Base-by-base conservation (phyloP, 92 coral and sea anemone species). In the Palythoa caribaeorum region DNA sequence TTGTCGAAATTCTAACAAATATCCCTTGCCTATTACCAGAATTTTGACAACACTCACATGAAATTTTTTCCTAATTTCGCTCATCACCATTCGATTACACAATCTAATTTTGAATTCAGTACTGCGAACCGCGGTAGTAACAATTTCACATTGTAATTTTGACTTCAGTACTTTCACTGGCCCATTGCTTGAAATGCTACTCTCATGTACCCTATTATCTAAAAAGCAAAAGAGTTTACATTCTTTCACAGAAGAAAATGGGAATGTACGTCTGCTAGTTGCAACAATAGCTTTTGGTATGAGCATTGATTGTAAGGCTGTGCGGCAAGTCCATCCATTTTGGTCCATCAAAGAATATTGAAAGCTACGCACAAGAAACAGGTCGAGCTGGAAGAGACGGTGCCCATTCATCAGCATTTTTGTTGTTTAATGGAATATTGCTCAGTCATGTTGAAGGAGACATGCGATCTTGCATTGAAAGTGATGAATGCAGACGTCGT, bases 341-440 rank as follows among this genome's bases (percentile, higher is more conserved):
- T 87, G 90, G 93, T 0, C 92, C 95, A 35, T 90, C 95, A 28
- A 93, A 93, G 73, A 93, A 93, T 48, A 53, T 92, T 28, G 93
- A 92, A 72, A 70, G 86, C 12, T 93, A 91, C 38, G 87, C 87
- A 2, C 96, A 93, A 47, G 92, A 91, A 73, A 91, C 89, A 15
- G 94, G 94, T 5, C 69, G 92, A 6, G 92, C 94, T 35, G 95
- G 95, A 60, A 90, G 95, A 73, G 92, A 93, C 85, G 92, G 94
- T 4, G 63, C 73, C 70, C 94, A 91, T 53, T 84, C 88, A 68
- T 48, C 62, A 19, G 87, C 92, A 71, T 91, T 16, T 21, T 14
- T 93, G 2, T 48, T 93, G 16, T 91, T 84, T 17, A 86, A 93
- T 37, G 92, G 96, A 40, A 39, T 93, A 50, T 16, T 88, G 90